A percentile compares a stretch with the other conserved stretches of the same genome.
Evolutionary conservation across 1,140 invertebrate species (phyloP).

Genomic region (Drosophila pachea): DNA sequence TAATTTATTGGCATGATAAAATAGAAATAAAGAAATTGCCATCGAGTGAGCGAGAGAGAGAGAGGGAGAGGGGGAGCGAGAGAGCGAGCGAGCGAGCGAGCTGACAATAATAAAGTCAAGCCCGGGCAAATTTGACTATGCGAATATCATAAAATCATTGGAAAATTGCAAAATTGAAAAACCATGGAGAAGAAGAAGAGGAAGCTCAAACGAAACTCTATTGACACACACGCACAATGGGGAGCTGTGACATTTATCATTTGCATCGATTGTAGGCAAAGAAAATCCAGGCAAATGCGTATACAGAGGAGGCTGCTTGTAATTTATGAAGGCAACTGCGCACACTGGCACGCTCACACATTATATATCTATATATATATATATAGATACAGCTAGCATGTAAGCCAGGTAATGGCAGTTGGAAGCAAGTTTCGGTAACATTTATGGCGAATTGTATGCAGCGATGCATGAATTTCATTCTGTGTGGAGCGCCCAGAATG

Average conservation of each 20-base stretch:
- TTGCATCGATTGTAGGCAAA: constrained; percentile 45
- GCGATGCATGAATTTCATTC: constrained; percentile 74
- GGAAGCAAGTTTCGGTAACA: constrained; percentile 53
- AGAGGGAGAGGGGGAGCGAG: too few relatives aligned
- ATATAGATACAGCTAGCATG: constrained; percentile 18
- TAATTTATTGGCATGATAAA: constrained; percentile 73
- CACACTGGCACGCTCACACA: too few relatives aligned
- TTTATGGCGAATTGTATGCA: constrained; percentile 71
- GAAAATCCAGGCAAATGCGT: constrained; percentile 2
- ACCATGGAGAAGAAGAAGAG: constrained; percentile 11
- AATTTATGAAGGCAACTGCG: constrained; percentile 59
- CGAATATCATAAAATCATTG: constrained; percentile 47
- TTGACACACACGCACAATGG: constrained; percentile 47
- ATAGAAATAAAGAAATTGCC: constrained; percentile 67
- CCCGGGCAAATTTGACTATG: constrained; percentile 60
- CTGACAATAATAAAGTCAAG: constrained; percentile 45
- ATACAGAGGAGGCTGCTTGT: constrained; percentile 40
- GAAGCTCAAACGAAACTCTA: constrained; percentile 23
- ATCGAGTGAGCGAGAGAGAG: not conserved
- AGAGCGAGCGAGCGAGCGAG: too few relatives aligned
- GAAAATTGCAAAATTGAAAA: constrained; percentile 38
- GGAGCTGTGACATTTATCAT: constrained; percentile 57
- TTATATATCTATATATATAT: constrained; percentile 2
- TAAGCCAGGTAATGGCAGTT: constrained; percentile 62
- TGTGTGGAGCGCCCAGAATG: constrained; percentile 19